A percentile compares a stretch with the other conserved stretches of the same genome.
phyloP scores from a whole-genome alignment of 2,888 invertebrate species.

The Drosophila sordidula region DNA sequence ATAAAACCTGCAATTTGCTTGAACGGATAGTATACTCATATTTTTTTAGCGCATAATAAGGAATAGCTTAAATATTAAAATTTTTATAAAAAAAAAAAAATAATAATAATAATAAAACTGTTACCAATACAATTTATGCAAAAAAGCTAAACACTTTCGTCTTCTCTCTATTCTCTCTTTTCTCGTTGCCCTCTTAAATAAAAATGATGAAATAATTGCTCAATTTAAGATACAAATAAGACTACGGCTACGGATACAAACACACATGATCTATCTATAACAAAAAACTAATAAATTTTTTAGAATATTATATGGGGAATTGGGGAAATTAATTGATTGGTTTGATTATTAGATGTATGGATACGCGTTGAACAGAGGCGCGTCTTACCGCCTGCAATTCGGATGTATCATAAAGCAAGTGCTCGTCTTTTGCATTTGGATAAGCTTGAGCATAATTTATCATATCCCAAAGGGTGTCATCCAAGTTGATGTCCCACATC shows the following conservation, averaged over 20 bases:
- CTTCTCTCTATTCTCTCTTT: no score
- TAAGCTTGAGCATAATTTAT: conserved; percentile 5
- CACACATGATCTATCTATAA: not conserved
- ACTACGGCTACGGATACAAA: not conserved
- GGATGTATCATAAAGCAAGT: conserved; percentile 2
- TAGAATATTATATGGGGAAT: not conserved
- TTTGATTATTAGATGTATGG: not conserved
- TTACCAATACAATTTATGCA: no score
- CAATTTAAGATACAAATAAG: no score
- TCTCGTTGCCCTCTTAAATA: no score
- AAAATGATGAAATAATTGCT: not conserved
- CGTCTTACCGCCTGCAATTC: conserved; percentile 14
- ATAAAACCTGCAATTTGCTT: no score
- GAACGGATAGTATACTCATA: no score
- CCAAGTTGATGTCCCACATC: conserved; percentile 35
- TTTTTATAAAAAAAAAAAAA: no score
- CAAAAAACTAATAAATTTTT: not conserved
- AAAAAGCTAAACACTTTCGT: no score
- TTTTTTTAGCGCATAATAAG: no score
- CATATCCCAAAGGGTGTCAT: conserved; percentile 33
- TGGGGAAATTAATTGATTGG: not conserved
- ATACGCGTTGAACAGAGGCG: conserved; percentile 2
- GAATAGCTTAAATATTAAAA: no score
- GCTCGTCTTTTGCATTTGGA: not conserved
- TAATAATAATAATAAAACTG: no score